Conservation (phyloP, 2,888 invertebrate genomes). For the Agrotis clavis region DNA sequence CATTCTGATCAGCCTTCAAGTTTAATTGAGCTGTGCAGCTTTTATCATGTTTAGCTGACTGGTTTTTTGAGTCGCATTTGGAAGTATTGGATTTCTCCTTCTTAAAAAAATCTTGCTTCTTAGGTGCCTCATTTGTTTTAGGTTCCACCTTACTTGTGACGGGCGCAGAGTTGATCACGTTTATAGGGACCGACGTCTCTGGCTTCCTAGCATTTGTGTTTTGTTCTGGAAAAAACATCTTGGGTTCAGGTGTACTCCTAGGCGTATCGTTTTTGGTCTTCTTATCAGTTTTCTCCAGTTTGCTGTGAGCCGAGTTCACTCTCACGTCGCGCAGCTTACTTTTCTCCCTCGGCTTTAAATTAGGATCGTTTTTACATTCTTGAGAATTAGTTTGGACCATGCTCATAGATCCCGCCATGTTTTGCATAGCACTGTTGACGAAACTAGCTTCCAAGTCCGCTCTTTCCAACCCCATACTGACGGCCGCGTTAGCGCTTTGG, state of each 20-base stretch:
- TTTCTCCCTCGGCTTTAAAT: slow-evolving; percentile 85
- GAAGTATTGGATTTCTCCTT: slow-evolving; percentile 86
- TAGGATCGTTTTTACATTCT: slow-evolving; percentile 83
- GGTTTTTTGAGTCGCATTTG: slow-evolving; percentile 82
- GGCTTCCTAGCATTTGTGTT: slow-evolving; percentile 82
- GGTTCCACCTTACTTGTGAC: slow-evolving; percentile 83
- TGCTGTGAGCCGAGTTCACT: slow-evolving; percentile 88
- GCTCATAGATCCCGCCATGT: slow-evolving; percentile 81
- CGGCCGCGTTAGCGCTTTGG: slow-evolving; percentile 87
- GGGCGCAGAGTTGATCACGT: slow-evolving; percentile 86
- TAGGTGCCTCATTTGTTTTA: slow-evolving; percentile 83
- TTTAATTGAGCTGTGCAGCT: slow-evolving; percentile 81
- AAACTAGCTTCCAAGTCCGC: slow-evolving; percentile 81
- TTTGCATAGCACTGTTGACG: slow-evolving; percentile 77
- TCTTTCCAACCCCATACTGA: slow-evolving; percentile 84
- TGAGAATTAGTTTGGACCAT: slow-evolving; percentile 78
- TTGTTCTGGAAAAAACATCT: slow-evolving; percentile 88
- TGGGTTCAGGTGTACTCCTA: slow-evolving; percentile 85
- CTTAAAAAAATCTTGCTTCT: slow-evolving; percentile 90
- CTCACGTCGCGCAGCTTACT: slow-evolving; percentile 87
- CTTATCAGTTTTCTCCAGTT: slow-evolving; percentile 86
- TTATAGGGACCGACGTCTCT: slow-evolving; percentile 87
- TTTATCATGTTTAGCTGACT: slow-evolving; percentile 87
- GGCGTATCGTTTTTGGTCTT: slow-evolving; percentile 83
- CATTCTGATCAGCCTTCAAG: slow-evolving; percentile 86